A percentile compares a stretch with the other conserved stretches of the same genome.
phyloP scores from a whole-genome alignment of 2,888 invertebrate species.

The Erebia ligea region DNA sequence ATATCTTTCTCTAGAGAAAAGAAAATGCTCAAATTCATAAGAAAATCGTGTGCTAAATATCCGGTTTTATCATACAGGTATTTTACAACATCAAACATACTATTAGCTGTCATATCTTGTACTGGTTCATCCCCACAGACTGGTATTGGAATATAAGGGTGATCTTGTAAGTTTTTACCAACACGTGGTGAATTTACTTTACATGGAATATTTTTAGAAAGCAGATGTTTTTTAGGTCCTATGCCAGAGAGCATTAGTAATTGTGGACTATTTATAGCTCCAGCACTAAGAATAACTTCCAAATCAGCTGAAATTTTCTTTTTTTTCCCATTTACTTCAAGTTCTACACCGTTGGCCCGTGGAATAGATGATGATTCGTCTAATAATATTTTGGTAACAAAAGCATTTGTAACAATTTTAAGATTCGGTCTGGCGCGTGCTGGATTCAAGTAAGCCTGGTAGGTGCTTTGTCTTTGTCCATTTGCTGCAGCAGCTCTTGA shows the following conservation, averaged over 20 bases:
- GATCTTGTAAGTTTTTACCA: conserved; percentile 81
- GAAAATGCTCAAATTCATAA: conserved; percentile 78
- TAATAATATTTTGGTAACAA: conserved; percentile 76
- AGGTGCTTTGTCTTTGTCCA: conserved; percentile 75
- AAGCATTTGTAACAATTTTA: conserved; percentile 69
- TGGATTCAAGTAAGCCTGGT: conserved; percentile 70
- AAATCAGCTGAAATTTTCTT: conserved; percentile 51
- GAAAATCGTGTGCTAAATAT: conserved; percentile 67
- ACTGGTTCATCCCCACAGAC: conserved; percentile 57
- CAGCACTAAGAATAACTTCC: conserved; percentile 77
- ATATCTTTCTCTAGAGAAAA: conserved; percentile 52
- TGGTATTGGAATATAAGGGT: conserved; percentile 63
- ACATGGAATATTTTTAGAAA: conserved; percentile 58
- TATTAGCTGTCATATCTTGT: conserved; percentile 46
- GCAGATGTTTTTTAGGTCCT: conserved; percentile 67
- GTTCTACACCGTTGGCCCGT: conserved; percentile 65
- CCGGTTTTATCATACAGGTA: conserved; percentile 82
- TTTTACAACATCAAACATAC: conserved; percentile 59
- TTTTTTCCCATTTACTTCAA: conserved; percentile 48
- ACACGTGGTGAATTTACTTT: conserved; percentile 70
- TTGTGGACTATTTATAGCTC: conserved; percentile 76
- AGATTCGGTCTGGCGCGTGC: conserved; percentile 56
- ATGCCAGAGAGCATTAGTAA: conserved; percentile 79
- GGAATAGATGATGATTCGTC: conserved; percentile 47
- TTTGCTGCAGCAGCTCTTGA: conserved; percentile 69